Base-by-base conservation (phyloP, 2,797 vertebrate genomes). In the Dendrocincla fuliginosa region DNA sequence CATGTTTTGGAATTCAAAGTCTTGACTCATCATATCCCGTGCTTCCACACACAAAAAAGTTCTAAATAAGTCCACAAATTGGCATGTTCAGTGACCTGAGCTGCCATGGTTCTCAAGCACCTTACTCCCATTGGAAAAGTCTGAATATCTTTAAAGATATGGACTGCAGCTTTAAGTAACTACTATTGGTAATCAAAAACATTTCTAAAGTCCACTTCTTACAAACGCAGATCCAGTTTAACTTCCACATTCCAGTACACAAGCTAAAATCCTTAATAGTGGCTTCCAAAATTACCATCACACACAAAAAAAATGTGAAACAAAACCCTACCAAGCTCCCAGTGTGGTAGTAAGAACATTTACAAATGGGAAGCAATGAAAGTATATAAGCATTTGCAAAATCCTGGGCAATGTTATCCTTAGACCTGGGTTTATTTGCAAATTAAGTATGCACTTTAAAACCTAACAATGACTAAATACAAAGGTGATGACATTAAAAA, bases 361-460 rank as follows among this genome's bases (percentile, higher is more conserved):
- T 81, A 78, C 52, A 84, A 17, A 35, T 5, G 24, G 46, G 19
- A 91, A 93, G 46, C 39, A 90, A 80, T 10, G 23, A 61, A 82
- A 92, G 67, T 46, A 57, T 30, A 63, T 56, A 81, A 84, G 14
- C 41, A 69, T 73, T 86, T 90, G n/a, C 46, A 76, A 94, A 82
- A 59, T 56, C 55, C 59, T 67, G 56, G 30, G 32, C 77, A 84
- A 37, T 90, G 55, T 57, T 86, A 73, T 81, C 47, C 37, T 91
- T 82, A 94, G 55, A 89, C 79, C 59, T 88, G 52, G 11, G 92
- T 96, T 94, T 95, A 79, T 91, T 93, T 91, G 35, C 70, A 90
- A 78, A 84, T 86, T n/a, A 41, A 83, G 27, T 53, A 76, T 33
- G 63, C 10, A 52, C 14, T 91, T 84, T 76, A 84, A 93, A 92